phyloP scores from a whole-genome alignment of 2,888 invertebrate species.

The Drosophila paranaensis region DNA sequence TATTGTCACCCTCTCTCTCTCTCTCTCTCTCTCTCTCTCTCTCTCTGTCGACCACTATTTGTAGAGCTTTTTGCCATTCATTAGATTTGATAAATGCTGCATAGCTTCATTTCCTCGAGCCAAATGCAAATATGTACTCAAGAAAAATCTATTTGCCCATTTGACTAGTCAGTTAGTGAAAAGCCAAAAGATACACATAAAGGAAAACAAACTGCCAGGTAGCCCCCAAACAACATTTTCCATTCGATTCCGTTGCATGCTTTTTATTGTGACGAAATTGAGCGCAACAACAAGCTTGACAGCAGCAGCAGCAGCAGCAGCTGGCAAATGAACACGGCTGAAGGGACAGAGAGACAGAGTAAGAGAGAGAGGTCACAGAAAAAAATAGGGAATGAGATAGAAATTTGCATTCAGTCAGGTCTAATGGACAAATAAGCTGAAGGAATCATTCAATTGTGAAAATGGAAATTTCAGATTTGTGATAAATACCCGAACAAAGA shows the following conservation, averaged over 20 bases:
- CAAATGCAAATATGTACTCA: conserved; percentile 49
- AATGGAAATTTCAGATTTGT: conserved; percentile 67
- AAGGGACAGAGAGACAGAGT: not conserved
- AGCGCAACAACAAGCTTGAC: conserved; percentile 41
- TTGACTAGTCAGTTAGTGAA: conserved; percentile 48
- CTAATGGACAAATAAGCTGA: conserved; percentile 62
- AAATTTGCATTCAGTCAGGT: conserved; percentile 59
- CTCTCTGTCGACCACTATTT: not conserved
- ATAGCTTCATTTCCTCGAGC: conserved; percentile 48
- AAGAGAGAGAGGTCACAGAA: not conserved
- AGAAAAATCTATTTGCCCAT: conserved; percentile 59
- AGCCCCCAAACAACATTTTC: conserved; percentile 10
- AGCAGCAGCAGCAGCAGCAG: conserved; percentile 5
- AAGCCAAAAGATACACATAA: conserved; percentile 33
- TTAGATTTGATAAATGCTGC: conserved; percentile 30
- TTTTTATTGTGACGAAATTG: conserved; percentile 44
- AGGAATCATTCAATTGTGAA: conserved; percentile 63
- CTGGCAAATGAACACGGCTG: conserved; percentile 44
- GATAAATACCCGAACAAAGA: conserved; percentile 46
- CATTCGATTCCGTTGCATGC: conserved; percentile 1
- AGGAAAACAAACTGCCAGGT: conserved; percentile 13
- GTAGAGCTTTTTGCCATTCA: conserved; percentile 18
- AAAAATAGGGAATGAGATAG: conserved; percentile 1
- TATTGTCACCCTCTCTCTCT: not conserved
- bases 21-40: not conserved